These are phyloP conservation scores for Corythornis vintsioides DNA, from an alignment of 2,113 vertebrate genomes.

Conservation along the genomic window DNA sequence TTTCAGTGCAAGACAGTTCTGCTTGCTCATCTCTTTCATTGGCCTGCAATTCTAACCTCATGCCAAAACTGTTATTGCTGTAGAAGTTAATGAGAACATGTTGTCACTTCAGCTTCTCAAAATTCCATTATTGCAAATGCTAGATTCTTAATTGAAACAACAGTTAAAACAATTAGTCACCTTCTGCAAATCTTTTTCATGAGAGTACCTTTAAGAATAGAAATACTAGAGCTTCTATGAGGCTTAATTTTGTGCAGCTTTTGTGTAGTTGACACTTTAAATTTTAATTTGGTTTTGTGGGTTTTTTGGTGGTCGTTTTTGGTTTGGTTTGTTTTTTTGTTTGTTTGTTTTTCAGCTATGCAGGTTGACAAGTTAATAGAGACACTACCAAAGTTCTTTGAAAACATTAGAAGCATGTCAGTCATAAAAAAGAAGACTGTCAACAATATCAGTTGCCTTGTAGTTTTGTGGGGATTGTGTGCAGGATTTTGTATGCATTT, in stretches of 20 bases:
- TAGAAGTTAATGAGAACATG: conserved; percentile 66
- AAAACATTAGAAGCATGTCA: background rate
- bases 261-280: background rate
- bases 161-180: background rate
- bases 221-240: background rate
- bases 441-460: background rate
- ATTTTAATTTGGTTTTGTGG: too few species aligned
- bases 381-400: background rate
- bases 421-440: background rate
- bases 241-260: background rate
- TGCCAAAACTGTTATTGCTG: conserved; percentile 63
- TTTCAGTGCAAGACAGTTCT: conserved; percentile 45
- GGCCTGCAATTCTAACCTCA: background rate
- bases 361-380: background rate
- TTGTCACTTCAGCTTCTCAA: conserved; percentile 58
- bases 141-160: conserved; percentile 39
- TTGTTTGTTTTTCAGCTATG: background rate
- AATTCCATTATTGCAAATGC: conserved; percentile 27
- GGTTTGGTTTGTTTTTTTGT: too few species aligned
- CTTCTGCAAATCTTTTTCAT: background rate
- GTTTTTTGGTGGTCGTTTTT: too few species aligned
- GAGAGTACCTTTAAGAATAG: background rate
- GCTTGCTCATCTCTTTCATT: conserved; percentile 67
- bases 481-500: background rate
- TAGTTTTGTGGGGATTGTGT: background rate